Conservation (phyloP, 2,113 vertebrate genomes). For the Irena cyanogastra region DNA sequence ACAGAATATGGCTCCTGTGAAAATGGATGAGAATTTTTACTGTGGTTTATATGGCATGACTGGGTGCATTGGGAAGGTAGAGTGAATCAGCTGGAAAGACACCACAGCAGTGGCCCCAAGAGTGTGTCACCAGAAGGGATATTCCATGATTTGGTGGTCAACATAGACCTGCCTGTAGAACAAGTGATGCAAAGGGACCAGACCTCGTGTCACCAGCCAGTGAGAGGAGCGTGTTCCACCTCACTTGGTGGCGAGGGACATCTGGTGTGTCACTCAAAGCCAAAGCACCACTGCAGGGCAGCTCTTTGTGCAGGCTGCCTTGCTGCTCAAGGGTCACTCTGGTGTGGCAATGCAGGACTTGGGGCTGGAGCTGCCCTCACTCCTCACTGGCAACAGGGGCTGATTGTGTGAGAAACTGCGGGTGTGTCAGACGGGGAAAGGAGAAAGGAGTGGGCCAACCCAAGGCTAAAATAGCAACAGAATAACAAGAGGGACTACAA, state of each 20-base stretch:
- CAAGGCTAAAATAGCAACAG: background rate
- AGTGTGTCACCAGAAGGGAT: background rate
- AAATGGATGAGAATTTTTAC: background rate
- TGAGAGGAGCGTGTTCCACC: background rate
- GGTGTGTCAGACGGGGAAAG: too few relatives aligned
- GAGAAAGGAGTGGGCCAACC: background rate
- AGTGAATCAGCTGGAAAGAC: background rate
- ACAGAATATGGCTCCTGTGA: background rate
- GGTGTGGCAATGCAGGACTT: background rate
- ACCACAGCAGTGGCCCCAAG: background rate
- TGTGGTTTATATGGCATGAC: background rate
- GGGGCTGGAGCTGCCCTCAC: background rate
- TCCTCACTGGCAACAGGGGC: rapidly evolving
- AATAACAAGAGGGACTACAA: background rate
- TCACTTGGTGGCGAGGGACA: background rate
- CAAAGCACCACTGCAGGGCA: background rate
- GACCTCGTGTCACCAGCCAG: background rate
- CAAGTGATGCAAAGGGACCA: rapidly evolving
- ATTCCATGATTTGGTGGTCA: background rate
- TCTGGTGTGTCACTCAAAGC: background rate
- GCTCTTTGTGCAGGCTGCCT: rapidly evolving
- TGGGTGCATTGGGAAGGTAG: background rate
- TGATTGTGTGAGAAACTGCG: background rate
- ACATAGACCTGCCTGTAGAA: background rate
- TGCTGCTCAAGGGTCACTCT: background rate